A percentile compares a stretch with the other conserved stretches of the same genome.
These are phyloP conservation scores for Hetaerina titia DNA, from an alignment of 2,888 invertebrate species.

Conservation along the genomic window DNA sequence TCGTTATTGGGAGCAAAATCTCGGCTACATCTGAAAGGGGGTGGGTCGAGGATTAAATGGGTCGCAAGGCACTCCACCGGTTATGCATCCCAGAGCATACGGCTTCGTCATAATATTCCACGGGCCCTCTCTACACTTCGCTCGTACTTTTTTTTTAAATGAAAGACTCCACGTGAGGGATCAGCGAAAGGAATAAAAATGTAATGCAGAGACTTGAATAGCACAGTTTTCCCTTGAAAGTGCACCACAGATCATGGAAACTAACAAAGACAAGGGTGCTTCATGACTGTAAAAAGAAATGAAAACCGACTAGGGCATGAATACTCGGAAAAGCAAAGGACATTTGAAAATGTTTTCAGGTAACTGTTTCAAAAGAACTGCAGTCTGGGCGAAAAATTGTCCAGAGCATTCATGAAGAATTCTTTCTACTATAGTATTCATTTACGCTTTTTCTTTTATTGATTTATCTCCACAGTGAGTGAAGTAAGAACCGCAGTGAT, in stretches of 20 bases:
- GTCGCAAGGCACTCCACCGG: neutral
- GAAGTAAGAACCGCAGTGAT: too few species aligned
- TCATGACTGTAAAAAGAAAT: neutral
- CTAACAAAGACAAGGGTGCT: neutral
- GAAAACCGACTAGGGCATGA: neutral
- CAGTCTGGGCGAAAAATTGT: neutral
- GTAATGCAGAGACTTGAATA: neutral
- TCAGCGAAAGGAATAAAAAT: neutral
- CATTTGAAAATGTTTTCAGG: neutral
- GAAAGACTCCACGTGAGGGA: neutral
- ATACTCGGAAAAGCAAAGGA: neutral
- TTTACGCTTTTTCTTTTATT: too few species aligned
- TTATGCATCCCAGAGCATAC: neutral
- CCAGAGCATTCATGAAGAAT: neutral
- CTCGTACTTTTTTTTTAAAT: neutral
- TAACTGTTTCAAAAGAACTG: neutral
- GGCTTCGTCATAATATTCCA: neutral
- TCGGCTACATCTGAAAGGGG: neutral
- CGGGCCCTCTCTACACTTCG: neutral
- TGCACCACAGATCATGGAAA: neutral
- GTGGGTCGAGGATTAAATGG: neutral
- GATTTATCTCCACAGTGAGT: too few species aligned
- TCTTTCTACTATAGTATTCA: too few species aligned
- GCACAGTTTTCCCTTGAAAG: neutral
- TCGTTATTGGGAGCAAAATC: constrained; percentile 1